Percentiles rank a stretch among this genome's conserved stretches.
phyloP scores from a whole-genome alignment of 1,140 invertebrate species.

The Euglossa dilemma region DNA sequence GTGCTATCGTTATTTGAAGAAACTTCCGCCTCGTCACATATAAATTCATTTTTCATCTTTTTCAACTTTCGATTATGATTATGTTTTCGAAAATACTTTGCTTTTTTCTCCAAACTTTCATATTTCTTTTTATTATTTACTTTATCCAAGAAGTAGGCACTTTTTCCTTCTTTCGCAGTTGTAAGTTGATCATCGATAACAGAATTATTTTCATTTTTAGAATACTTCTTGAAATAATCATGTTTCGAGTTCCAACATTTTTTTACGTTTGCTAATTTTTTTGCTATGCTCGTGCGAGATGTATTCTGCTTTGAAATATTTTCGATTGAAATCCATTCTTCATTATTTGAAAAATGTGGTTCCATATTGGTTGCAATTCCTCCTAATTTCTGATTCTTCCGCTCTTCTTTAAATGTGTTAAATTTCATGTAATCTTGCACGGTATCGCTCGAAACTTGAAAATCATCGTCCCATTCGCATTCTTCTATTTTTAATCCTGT shows the following conservation, averaged over 20 bases:
- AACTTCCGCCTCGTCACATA: constrained; percentile 84
- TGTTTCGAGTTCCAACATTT: not conserved
- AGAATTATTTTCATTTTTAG: not conserved
- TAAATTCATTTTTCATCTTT: constrained; percentile 74
- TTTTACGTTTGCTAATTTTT: constrained; percentile 44
- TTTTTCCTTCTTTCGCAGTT: constrained; percentile 14
- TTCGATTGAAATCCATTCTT: constrained; percentile 29
- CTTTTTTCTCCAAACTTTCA: not conserved
- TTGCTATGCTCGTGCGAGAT: constrained; percentile 28
- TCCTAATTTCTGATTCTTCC: not conserved
- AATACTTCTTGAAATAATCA: not conserved
- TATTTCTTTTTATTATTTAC: not conserved
- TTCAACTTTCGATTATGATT: constrained; percentile 11
- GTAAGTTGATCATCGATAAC: not conserved
- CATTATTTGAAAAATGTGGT: not conserved
- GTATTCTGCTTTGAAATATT: not conserved
- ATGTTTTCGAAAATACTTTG: not conserved
- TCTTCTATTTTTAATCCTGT: not conserved
- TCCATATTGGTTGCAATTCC: not conserved
- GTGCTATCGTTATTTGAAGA: constrained; percentile 76
- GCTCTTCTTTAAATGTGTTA: not conserved
- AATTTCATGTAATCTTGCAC: not conserved
- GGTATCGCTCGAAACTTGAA: not conserved
- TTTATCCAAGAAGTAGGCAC: constrained; percentile 32
- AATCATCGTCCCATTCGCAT: constrained; percentile 19